Conservation (phyloP, 2,888 invertebrate species). For the Scaptomyza polygonia region DNA sequence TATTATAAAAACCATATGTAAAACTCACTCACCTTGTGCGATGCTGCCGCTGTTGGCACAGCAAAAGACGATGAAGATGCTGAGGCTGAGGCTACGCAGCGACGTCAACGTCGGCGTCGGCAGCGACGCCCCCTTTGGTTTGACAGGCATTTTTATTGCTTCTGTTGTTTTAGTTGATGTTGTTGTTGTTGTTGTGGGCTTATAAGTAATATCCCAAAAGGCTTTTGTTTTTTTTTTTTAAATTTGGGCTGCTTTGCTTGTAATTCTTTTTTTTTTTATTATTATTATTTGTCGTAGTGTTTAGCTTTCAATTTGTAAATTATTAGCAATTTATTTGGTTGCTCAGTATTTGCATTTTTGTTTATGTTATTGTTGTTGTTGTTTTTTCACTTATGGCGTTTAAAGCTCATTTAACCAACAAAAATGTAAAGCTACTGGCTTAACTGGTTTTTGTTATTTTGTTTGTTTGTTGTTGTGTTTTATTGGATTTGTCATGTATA, state of each 20-base stretch:
- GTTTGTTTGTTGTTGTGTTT: background rate
- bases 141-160: slow-evolving; percentile 49
- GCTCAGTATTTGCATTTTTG: slow-evolving; percentile 74
- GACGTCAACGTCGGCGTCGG: slow-evolving; percentile 32
- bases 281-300: background rate
- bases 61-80: slow-evolving; percentile 56
- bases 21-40: slow-evolving; percentile 78
- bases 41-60: slow-evolving; percentile 57
- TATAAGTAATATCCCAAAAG: slow-evolving; percentile 41
- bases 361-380: slow-evolving; percentile 51
- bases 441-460: slow-evolving; percentile 60
- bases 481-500: slow-evolving; percentile 3
- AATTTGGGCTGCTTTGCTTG: slow-evolving; percentile 41
- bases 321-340: slow-evolving; percentile 70
- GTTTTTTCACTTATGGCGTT: slow-evolving; percentile 38
- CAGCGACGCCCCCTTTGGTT: slow-evolving; percentile 42
- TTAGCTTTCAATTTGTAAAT: slow-evolving; percentile 66
- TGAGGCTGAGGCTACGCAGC: slow-evolving; percentile 44
- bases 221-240: slow-evolving; percentile 29
- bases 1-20: slow-evolving; percentile 62
- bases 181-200: slow-evolving; percentile 21
- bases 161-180: slow-evolving; percentile 5
- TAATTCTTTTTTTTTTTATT: slow-evolving; percentile 53
- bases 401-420: slow-evolving; percentile 34
- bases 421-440: slow-evolving; percentile 28